These are phyloP conservation scores for Chaenogobius annularis DNA, from an alignment of 2,113 vertebrate species.

Conservation along the genomic window DNA sequence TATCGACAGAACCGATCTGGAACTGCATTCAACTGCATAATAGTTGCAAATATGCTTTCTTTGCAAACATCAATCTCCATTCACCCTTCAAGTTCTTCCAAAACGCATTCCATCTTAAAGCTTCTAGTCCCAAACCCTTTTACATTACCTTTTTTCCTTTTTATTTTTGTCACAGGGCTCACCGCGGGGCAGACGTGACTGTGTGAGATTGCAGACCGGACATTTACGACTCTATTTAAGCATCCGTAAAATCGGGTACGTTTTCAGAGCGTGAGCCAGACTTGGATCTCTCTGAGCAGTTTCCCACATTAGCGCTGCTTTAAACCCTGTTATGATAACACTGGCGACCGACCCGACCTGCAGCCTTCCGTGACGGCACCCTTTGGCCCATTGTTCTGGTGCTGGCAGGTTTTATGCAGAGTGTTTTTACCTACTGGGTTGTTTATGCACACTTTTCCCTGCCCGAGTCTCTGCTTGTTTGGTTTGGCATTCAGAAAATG, in stretches of 20 bases:
- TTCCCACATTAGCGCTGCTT: slow-evolving; percentile 52
- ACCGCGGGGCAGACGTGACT: background rate
- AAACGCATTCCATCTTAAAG: background rate
- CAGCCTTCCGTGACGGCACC: slow-evolving; percentile 48
- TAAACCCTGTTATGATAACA: slow-evolving; percentile 59
- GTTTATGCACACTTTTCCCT: slow-evolving; percentile 18
- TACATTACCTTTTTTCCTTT: slow-evolving; percentile 1
- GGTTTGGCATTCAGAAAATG: slow-evolving; percentile 22
- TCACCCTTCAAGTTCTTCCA: background rate
- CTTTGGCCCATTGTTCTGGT: slow-evolving; percentile 54
- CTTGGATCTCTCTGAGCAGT: slow-evolving; percentile 21
- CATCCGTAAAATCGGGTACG: background rate
- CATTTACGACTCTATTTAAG: slow-evolving; percentile 4
- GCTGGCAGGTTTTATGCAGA: background rate
- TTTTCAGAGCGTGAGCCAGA: background rate
- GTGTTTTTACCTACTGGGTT: slow-evolving; percentile 15
- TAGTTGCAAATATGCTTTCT: background rate
- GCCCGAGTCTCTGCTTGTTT: slow-evolving; percentile 38
- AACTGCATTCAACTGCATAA: background rate
- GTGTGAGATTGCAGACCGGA: slow-evolving; percentile 4
- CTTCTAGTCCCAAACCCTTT: background rate
- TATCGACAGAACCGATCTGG: too few relatives aligned
- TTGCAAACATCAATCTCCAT: background rate
- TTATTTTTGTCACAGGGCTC: background rate
- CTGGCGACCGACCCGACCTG: slow-evolving; percentile 37